Evolutionary conservation across 2,113 vertebrate genomes (phyloP).

Genomic region (Catharus fuscescens): DNA sequence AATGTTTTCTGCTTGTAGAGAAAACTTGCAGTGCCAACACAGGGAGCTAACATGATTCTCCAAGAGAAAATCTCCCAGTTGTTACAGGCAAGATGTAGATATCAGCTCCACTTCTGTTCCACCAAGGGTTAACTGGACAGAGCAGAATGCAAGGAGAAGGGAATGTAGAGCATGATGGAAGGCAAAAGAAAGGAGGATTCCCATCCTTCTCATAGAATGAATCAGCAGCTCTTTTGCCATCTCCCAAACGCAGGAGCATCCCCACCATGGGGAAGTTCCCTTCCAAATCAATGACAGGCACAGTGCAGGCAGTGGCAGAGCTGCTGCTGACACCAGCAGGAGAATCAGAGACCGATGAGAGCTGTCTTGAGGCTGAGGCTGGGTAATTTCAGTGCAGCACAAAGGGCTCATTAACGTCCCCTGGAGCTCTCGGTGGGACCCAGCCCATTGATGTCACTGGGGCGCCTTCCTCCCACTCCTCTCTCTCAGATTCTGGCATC

Average conservation of each 20-base stretch:
- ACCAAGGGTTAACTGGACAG: background rate
- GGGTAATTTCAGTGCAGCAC: background rate
- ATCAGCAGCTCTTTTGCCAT: background rate
- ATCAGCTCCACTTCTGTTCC: background rate
- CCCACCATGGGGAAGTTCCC: background rate
- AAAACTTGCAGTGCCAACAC: background rate
- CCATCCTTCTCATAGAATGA: background rate
- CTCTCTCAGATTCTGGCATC: background rate
- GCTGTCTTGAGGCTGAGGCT: background rate
- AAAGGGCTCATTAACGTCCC: background rate
- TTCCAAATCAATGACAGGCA: background rate
- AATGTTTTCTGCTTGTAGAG: background rate
- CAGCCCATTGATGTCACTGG: background rate
- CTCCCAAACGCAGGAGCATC: background rate
- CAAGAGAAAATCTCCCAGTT: background rate
- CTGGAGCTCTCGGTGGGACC: background rate
- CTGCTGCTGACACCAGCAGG: background rate
- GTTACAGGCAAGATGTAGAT: background rate
- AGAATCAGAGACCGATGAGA: background rate
- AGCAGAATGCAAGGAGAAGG: background rate
- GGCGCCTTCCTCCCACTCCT: background rate
- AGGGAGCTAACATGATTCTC: background rate
- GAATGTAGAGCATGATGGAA: background rate
- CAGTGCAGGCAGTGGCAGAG: background rate
- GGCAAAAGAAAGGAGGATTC: background rate